Base-by-base conservation (phyloP, 1,140 invertebrate genomes). In the Apis dorsata region DNA sequence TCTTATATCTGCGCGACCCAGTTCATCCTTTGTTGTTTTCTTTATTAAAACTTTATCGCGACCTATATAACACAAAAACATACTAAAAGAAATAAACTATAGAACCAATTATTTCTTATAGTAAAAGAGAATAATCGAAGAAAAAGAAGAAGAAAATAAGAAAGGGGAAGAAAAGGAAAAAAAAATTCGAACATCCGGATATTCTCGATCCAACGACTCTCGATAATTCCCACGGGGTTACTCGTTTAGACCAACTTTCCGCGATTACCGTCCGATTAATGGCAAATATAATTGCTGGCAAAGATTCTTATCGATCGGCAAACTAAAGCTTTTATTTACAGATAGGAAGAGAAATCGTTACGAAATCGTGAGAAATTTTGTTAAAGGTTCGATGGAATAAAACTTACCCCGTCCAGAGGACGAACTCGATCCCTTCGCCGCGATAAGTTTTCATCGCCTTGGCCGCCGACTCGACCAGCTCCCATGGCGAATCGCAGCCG, bases 381-480 rank as follows among this genome's bases (percentile, higher is more conserved):
- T 4, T 34, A 0, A 44, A 44, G 5, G 24, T 24, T 24, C 24
- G 24, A 0, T 24, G 34, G 34, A 44, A 4, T 0, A 44, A 80
- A 11, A 91, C 90, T 81, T 94, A 98, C 98, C 98, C 98, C 28
- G 98, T 98, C 98, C 98, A 99, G 12, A 99, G 93, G 21, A 98
- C 97, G 91, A 98, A 99, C 93, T 98, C 97, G 51, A 98, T 97
- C 88, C 97, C 96, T 90, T 98, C 96, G 12, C 96, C 96, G 86
- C 96, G 96, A 83, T 96, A 95, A 60, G 95, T 95, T 91, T 95
- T 95, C 98, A 99, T 98, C 71, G 97, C 96, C 89, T 95, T 95
- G 17, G 97, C 96, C 1, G 98, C 97, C 28, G 97, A 98, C 92
- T 97, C 96, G 78, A 98, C 96, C 49, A 99, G 95, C 80, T 95